Conservation (phyloP, 2,888 invertebrate species). For the Leptogaster cylindrica region DNA sequence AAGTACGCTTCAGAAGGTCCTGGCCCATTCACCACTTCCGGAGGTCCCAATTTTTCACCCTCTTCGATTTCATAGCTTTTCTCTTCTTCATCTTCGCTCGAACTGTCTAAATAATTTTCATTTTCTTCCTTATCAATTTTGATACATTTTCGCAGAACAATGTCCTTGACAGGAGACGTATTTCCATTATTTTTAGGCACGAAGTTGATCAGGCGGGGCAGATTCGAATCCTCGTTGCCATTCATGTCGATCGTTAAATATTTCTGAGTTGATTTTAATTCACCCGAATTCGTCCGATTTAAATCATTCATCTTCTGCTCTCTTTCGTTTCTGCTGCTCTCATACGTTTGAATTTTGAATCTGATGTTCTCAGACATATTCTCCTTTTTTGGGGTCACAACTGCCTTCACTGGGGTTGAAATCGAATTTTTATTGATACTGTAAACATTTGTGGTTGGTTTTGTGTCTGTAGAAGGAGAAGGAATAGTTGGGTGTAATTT, state of each 20-base stretch:
- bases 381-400: constrained; percentile 48
- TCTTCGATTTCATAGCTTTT: constrained; percentile 60
- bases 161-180: not conserved
- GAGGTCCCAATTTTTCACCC: constrained; percentile 61
- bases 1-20: constrained; percentile 62
- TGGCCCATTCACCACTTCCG: constrained; percentile 59
- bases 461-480: not conserved
- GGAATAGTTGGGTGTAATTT: constrained; percentile 51
- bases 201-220: constrained; percentile 75
- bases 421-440: not conserved
- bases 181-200: constrained; percentile 65
- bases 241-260: constrained; percentile 56
- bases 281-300: constrained; percentile 57
- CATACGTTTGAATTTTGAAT: constrained; percentile 61
- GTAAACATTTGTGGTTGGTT: not conserved
- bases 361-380: constrained; percentile 54
- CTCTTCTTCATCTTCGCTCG: constrained; percentile 54
- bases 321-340: constrained; percentile 54
- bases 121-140: constrained; percentile 51
- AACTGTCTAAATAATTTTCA: constrained; percentile 50
- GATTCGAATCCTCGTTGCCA: constrained; percentile 58
- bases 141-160: constrained; percentile 56
- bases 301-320: constrained; percentile 47
- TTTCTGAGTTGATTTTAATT: constrained; percentile 40
- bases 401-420: constrained; percentile 44